Evolutionary conservation across 2,797 vertebrate genomes (phyloP), one percentile per base, ranked within the genome.

Genomic region (Adelosebastes latens): DNA sequence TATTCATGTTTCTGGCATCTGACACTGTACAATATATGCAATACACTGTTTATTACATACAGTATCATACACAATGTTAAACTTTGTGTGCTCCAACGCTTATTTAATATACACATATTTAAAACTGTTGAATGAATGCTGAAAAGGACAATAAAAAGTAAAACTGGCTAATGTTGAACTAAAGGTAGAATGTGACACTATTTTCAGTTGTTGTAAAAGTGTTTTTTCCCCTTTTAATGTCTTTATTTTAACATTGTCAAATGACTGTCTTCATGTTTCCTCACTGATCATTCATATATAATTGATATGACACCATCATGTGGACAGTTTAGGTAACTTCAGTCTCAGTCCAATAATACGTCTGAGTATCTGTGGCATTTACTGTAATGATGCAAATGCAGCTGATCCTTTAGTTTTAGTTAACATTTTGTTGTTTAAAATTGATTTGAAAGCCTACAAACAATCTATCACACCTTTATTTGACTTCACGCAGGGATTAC

Each of bases 241-340:
- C 7, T 27, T 65, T 20, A 32, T 72, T 52, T 66, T 8, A 61
- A 6, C 6, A 61, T 6, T 49, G 4, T 22, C 13, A 75, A 27
- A 42, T 52, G 68, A 74, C 62, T 65, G 8, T 12, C n/a, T 13
- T 65, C 16, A 18, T 18, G n/a, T 71, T 42, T 56, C 65, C 55
- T 64, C n/a, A 12, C 5, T 55, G 25, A 58, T 49, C 68, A 31
- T 49, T 71, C 42, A 77, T 74, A 77, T 24, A 71, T 66, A 73
- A 87, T 60, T 85, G 77, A 74, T 75, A 82, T 80, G 69, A 34
- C 90, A 69, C 93, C 94, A 92, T 80, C 94, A 80, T 87, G 94
- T 93, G 94, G 93, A 87, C 84, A 81, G 7, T 10, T 56, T 12
- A 6, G 39, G 90, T 83, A 88, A 90, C 67, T 80, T 76, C 92